Base-by-base conservation (phyloP, 2,888 invertebrate species). In the Caenorhabditis macrosperma region DNA sequence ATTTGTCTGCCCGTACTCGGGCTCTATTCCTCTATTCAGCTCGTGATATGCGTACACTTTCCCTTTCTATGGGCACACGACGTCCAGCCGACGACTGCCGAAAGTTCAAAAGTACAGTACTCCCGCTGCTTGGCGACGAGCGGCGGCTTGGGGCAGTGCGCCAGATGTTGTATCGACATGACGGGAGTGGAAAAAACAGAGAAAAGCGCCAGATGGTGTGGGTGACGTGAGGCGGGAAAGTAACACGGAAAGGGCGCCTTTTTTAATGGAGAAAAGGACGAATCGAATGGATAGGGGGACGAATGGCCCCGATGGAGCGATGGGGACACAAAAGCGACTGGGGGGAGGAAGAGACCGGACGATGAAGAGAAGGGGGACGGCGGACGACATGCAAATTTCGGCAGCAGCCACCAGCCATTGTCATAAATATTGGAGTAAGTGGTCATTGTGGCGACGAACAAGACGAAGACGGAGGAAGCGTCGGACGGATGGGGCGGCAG, bases 341-440 rank as follows among this genome's bases (percentile, higher is more conserved):
- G 33, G 5, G 28, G 54, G n/a, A n/a, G 7, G 20, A 46, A 46
- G 46, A 46, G 38, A 38, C 15, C n/a, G 22, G 46, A 46, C 22
- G 46, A 20, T 46, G 17, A 20, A 20, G 46, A 46, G 46, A 20
- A 15, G 20, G 20, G 5, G 22, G 46, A 4, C 30, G 30, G 17
- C 22, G 48, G 46, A 50, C 54, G 50, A 63, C 55, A 72, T 72
- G 71, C 71, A 63, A 72, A 72, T 72, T 72, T 72, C 52, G 52
- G 22, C 48, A 48, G 46, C 48, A 50, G 57, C 59, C 38, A 67
- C 55, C 44, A 41, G 30, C 64, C 64, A 74, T 74, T 66, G 74
- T 60, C 66, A 75, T 75, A 66, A 66, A 75, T 75, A 75, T 75
- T 60, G 60, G 54, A 75, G 75, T 75, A 75, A 71, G 57, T 59